These are phyloP conservation scores for Cyclophora punctaria DNA, from an alignment of 2,888 invertebrate species.

Conservation along the genomic window DNA sequence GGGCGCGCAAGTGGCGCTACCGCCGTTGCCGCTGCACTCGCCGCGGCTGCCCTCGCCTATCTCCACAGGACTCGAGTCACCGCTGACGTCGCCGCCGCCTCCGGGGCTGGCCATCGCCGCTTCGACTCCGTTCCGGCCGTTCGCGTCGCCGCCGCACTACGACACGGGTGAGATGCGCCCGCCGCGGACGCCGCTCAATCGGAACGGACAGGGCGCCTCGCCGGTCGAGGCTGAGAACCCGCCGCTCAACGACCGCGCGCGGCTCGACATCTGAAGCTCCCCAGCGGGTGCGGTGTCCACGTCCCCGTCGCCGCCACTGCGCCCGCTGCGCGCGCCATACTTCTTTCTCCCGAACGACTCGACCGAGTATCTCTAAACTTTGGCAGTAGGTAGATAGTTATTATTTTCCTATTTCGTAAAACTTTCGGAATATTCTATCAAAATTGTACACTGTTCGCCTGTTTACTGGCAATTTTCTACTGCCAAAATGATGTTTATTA, in stretches of 20 bases:
- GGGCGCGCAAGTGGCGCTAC: constrained; percentile 66
- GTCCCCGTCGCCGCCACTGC: constrained; percentile 35
- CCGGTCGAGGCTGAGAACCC: constrained; percentile 77
- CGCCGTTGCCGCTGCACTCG: constrained; percentile 53
- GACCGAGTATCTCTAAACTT: constrained; percentile 55
- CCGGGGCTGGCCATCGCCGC: constrained; percentile 79
- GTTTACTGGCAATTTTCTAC: no score
- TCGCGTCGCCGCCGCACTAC: constrained; percentile 77
- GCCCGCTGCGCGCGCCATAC: constrained; percentile 63
- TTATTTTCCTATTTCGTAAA: no score
- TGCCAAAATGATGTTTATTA: no score
- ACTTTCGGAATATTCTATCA: no score
- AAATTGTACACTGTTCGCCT: no score
- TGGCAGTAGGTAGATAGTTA: no score
- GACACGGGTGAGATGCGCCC: constrained; percentile 73
- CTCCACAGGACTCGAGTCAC: constrained; percentile 76
- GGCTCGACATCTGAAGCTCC: constrained; percentile 71
- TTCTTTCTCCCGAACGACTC: constrained; percentile 65
- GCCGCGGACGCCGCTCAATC: constrained; percentile 53
- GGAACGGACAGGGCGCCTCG: constrained; percentile 64
- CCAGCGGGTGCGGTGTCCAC: constrained; percentile 57
- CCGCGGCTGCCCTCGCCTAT: constrained; percentile 73
- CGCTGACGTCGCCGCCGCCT: constrained; percentile 78
- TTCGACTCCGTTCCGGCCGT: constrained; percentile 73
- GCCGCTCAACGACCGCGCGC: constrained; percentile 72